Evolutionary conservation across 2,797 vertebrate genomes (phyloP).

Genomic region (Lates japonicus): DNA sequence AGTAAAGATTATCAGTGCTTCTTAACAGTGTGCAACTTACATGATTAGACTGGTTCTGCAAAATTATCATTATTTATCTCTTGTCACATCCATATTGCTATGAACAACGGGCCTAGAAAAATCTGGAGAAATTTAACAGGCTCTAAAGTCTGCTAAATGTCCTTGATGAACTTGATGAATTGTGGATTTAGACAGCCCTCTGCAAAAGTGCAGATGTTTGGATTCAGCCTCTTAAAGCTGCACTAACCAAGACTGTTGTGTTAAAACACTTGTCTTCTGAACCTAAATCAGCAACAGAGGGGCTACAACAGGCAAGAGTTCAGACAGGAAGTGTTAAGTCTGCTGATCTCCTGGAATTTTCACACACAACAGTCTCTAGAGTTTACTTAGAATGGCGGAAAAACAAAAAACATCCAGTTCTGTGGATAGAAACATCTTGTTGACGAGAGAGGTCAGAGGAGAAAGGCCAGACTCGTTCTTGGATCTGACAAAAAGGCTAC

Average conservation of each 20-base stretch:
- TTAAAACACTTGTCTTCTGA: not conserved
- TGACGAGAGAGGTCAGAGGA: too few species aligned
- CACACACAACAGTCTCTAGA: too few species aligned
- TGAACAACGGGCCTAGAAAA: not conserved
- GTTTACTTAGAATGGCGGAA: too few species aligned
- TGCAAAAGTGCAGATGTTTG: not conserved
- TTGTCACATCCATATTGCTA: too few species aligned
- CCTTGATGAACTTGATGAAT: not conserved
- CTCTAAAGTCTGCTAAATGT: too few species aligned
- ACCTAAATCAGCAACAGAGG: not conserved
- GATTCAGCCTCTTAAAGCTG: slow-evolving; percentile 7
- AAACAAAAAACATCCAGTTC: too few species aligned
- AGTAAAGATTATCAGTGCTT: not conserved
- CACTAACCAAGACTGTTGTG: not conserved
- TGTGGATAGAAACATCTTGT: too few species aligned
- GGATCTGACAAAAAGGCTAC: too few species aligned
- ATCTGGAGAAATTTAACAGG: not conserved
- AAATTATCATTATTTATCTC: too few species aligned
- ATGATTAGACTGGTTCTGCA: not conserved
- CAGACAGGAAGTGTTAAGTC: too few species aligned
- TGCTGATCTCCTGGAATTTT: too few species aligned
- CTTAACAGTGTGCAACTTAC: not conserved
- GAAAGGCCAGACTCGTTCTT: too few species aligned
- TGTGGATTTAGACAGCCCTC: not conserved
- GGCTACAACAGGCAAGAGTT: not conserved